A percentile compares a stretch with the other conserved stretches of the same genome.
Evolutionary conservation across 2,888 invertebrate species (phyloP).

Genomic region (Agrotis exclamationis): DNA sequence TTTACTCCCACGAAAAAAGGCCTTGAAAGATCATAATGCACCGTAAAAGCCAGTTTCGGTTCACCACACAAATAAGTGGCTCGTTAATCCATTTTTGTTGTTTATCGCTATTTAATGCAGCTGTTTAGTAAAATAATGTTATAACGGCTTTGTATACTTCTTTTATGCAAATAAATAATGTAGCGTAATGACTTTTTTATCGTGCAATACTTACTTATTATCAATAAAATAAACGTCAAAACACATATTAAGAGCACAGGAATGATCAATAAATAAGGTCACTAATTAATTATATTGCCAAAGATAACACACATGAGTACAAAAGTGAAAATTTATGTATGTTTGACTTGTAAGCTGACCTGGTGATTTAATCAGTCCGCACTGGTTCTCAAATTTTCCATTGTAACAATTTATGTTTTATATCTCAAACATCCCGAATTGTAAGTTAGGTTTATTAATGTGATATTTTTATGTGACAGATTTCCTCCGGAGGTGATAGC

Average conservation of each 20-base stretch:
- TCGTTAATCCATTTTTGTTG: slow-evolving; percentile 58
- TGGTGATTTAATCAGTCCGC: slow-evolving; percentile 33
- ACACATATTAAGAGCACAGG: slow-evolving; percentile 45
- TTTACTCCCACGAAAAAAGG: slow-evolving; percentile 25
- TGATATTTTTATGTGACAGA: slow-evolving; percentile 83
- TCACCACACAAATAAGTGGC: slow-evolving; percentile 50
- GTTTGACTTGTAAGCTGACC: slow-evolving; percentile 26
- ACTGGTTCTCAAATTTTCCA: slow-evolving; percentile 1
- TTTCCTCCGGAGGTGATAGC: slow-evolving; percentile 97
- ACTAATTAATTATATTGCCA: slow-evolving; percentile 51
- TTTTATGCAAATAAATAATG: slow-evolving; percentile 48
- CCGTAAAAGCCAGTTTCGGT: slow-evolving; percentile 54
- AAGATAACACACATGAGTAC: slow-evolving; percentile 40
- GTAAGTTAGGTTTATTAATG: slow-evolving; percentile 27
- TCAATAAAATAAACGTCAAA: slow-evolving; percentile 47
- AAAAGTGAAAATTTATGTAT: slow-evolving; percentile 49
- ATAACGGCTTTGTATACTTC: slow-evolving; percentile 18
- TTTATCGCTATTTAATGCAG: slow-evolving; percentile 52
- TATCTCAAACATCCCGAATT: neutral
- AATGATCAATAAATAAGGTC: slow-evolving; percentile 51
- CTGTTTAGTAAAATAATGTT: slow-evolving; percentile 52
- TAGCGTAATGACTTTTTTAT: slow-evolving; percentile 33
- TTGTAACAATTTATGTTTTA: neutral
- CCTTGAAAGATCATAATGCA: slow-evolving; percentile 36
- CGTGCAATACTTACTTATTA: slow-evolving; percentile 37